These are phyloP conservation scores for Musca domestica DNA, from an alignment of 1,140 invertebrate genomes.

Conservation along the genomic window DNA sequence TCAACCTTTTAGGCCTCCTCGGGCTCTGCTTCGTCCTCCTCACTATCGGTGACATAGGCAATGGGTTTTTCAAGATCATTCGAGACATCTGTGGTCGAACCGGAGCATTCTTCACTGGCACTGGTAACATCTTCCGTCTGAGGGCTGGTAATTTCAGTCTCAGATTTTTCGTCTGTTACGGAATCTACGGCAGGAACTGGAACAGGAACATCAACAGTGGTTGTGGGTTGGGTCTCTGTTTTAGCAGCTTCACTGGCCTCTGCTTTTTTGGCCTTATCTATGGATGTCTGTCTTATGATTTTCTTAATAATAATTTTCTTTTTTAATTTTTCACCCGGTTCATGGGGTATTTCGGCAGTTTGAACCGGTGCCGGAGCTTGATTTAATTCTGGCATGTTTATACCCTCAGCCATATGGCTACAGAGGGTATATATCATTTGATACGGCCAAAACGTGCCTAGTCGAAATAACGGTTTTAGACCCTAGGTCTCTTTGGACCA, in stretches of 20 bases:
- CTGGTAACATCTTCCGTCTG: too few relatives aligned
- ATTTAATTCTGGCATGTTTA: slow-evolving; percentile 46
- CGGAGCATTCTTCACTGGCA: not conserved
- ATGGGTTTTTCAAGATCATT: slow-evolving; percentile 48
- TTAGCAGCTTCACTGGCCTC: slow-evolving; percentile 22
- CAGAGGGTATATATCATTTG: too few relatives aligned
- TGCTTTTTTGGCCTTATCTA: slow-evolving; percentile 22
- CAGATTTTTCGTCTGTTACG: not conserved
- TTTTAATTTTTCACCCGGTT: slow-evolving; percentile 24
- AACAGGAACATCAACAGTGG: too few relatives aligned
- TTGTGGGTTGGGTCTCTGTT: not conserved
- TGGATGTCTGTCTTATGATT: slow-evolving; percentile 27
- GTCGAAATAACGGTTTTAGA: too few relatives aligned
- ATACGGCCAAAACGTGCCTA: too few relatives aligned
- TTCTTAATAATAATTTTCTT: slow-evolving; percentile 35
- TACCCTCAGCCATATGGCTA: too few relatives aligned
- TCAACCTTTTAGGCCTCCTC: too few relatives aligned
- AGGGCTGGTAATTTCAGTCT: too few relatives aligned
- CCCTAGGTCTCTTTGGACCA: too few relatives aligned
- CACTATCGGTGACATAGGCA: slow-evolving; percentile 39
- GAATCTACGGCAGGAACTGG: not conserved
- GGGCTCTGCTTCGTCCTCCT: slow-evolving; percentile 24
- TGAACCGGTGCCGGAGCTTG: slow-evolving; percentile 44
- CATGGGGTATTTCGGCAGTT: slow-evolving; percentile 29
- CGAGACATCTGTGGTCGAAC: not conserved